Evolutionary conservation across 2,797 vertebrate genomes (phyloP).

Genomic region (Crenuchus spilurus): DNA sequence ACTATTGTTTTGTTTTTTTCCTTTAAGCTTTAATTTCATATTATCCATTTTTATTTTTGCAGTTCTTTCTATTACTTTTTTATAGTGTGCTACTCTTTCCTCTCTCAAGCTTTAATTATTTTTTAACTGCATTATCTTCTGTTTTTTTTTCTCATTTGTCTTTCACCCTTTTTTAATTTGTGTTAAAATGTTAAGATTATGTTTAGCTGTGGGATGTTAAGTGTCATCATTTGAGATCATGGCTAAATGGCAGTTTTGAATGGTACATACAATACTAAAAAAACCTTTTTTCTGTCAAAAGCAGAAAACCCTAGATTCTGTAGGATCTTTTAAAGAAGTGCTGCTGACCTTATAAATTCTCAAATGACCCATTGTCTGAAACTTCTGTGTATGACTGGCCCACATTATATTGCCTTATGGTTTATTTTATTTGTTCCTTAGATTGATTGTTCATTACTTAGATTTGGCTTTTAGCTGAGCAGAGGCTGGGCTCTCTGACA

Average conservation of each 20-base stretch:
- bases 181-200: conserved; percentile 11
- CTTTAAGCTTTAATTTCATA: conserved; percentile 57
- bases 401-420: conserved; percentile 1
- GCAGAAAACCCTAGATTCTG: conserved; percentile 13
- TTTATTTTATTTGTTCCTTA: conserved; percentile 13
- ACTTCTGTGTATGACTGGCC: background rate
- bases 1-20: conserved; percentile 51
- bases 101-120: conserved; percentile 58
- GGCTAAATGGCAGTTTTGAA: conserved; percentile 36
- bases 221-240: conserved; percentile 8
- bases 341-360: conserved; percentile 24
- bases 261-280: conserved; percentile 9
- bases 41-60: conserved; percentile 36
- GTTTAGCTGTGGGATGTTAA: conserved; percentile 17
- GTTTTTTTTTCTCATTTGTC: conserved; percentile 37
- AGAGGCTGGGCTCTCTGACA: background rate
- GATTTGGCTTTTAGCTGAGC: background rate
- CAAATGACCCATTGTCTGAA: background rate
- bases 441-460: background rate
- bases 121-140: conserved; percentile 31
- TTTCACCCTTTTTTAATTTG: conserved; percentile 19
- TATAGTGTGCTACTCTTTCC: conserved; percentile 33
- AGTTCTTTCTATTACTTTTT: conserved; percentile 40
- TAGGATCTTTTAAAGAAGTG: conserved; percentile 34
- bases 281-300: background rate